These are phyloP conservation scores for Phalloptychus januarius DNA, from an alignment of 2,797 vertebrate genomes.

Conservation along the genomic window DNA sequence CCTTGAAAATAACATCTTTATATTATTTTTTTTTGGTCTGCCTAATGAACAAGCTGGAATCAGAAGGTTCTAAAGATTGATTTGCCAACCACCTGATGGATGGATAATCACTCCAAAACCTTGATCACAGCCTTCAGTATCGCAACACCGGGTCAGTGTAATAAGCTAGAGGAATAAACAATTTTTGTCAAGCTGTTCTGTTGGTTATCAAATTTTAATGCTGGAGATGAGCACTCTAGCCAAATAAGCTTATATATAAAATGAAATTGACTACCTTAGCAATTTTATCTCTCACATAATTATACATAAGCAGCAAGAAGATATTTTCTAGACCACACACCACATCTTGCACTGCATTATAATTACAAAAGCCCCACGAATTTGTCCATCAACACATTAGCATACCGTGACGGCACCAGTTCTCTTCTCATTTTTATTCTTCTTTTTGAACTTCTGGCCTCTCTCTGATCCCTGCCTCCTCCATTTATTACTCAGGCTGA, in stretches of 20 bases:
- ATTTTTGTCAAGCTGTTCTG: background rate
- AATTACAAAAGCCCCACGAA: constrained; percentile 34
- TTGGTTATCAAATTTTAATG: background rate
- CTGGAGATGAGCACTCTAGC: background rate
- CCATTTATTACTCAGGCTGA: constrained; percentile 30
- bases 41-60: background rate
- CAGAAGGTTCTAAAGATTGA: background rate
- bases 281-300: background rate
- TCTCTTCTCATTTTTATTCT: constrained; percentile 27
- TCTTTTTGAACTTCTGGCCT: constrained; percentile 26
- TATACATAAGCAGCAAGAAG: background rate
- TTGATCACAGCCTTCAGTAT: background rate
- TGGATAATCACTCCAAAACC: background rate
- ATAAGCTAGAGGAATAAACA: constrained; percentile 2
- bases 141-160: background rate
- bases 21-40: too few relatives aligned
- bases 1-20: constrained; percentile 24
- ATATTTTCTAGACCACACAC: constrained; percentile 17
- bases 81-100: background rate
- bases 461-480: constrained; percentile 16
- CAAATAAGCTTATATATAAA: background rate
- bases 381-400: constrained; percentile 36
- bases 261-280: background rate
- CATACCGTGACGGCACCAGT: constrained; percentile 21
- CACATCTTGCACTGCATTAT: constrained; percentile 40